Evolutionary conservation across 2,888 invertebrate genomes (phyloP).

Genomic region (Lasioglossum zephyrum): DNA sequence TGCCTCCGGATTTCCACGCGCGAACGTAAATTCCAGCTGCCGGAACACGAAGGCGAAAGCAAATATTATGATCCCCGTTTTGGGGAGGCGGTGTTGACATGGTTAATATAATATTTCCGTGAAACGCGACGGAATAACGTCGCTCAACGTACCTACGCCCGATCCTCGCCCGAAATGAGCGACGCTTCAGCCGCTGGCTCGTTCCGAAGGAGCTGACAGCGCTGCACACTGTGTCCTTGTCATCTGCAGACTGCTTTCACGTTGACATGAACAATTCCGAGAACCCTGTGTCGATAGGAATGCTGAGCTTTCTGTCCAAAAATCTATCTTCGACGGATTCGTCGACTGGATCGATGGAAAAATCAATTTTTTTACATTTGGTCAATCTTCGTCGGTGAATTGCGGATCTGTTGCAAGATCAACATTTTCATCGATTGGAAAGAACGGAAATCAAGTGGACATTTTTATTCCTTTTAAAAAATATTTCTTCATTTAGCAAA

Average conservation of each 20-base stretch:
- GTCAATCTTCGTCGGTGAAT: not conserved
- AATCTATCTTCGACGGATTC: not conserved
- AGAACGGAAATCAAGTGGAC: no score
- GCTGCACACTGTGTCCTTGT: not conserved
- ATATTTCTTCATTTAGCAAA: no score
- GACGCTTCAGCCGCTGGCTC: constrained; percentile 2
- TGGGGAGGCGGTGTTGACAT: not conserved
- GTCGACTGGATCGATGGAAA: not conserved
- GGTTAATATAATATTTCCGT: constrained; percentile 8
- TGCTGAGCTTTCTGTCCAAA: not conserved
- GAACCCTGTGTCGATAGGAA: not conserved
- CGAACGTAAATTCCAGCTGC: not conserved
- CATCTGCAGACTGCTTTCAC: constrained; percentile 6
- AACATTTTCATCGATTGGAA: no score
- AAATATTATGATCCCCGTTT: constrained; percentile 3
- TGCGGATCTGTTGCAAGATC: no score
- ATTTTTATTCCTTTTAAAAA: no score
- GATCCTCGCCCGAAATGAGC: not conserved
- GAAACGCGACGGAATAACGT: constrained; percentile 3
- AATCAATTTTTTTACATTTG: not conserved
- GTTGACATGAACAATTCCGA: not conserved
- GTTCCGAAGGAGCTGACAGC: not conserved
- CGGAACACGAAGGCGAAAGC: not conserved
- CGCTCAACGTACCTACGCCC: not conserved
- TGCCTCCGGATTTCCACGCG: not conserved